Base-by-base conservation (phyloP, 2,113 vertebrate genomes). In the Sylvicapra grimmia region DNA sequence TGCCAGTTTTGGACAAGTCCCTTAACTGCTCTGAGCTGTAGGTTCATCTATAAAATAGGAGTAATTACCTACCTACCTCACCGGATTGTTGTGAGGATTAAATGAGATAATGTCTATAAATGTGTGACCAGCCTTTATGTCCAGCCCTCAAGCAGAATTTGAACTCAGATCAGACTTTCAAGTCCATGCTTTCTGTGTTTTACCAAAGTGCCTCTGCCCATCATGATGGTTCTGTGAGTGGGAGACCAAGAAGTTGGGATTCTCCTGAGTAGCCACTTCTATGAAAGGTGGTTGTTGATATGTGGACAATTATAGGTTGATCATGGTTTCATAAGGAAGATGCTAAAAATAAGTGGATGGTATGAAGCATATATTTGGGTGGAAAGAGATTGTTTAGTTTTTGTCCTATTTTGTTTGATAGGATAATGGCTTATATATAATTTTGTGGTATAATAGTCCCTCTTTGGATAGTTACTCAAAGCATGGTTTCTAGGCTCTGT, bases 341-440 rank as follows among this genome's bases (percentile, higher is more conserved):
- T 89, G 21, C 80, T 96, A 65, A 58, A 91, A 92, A 75, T 27
- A 89, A 88, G 9, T 89, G 18, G 29, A 53, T 49, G 51, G 49
- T 94, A 31, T 86, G 49, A 96, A 79, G 47, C 23, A 25, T 90
- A 15, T 95, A 61, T 86, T 93, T 83, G 82, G 53, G 8, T 96
- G 54, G 90, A 96, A 93, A 68, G 2, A 33, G 25, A 72, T 91
- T 44, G 36, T 92, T 63, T 87, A 27, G 6, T 77, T 95, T 75
- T 96, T 90, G 23, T 87, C 16, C 63, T 91, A 6, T 63, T 90
- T 94, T 93, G 80, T 93, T 93, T 93, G 80, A 72, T 86, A 95
- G 54, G 54, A 54, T 86, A 58, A 53, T 94, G 63, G 33, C 82
- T 86, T 93, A n/a, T 27, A 59, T 51, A n/a, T 47, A 29, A 54